Evolutionary conservation across 1,140 invertebrate genomes (phyloP).

Genomic region (Drosophila teissieri): DNA sequence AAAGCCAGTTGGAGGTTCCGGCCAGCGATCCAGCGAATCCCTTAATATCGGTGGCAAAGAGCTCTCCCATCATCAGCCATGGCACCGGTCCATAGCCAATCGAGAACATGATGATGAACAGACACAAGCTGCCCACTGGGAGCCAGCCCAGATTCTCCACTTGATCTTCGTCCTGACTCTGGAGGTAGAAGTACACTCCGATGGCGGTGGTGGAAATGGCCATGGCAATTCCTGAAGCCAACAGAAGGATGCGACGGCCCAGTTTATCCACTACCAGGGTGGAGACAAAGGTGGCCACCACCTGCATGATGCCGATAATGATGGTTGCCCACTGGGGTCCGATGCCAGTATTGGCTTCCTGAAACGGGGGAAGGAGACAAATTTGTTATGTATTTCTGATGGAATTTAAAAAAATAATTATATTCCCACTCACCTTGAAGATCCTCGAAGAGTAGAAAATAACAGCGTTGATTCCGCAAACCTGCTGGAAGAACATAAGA

Average conservation of each 20-base stretch:
- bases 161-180: constrained; percentile 84
- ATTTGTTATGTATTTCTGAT: neutral
- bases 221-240: constrained; percentile 88
- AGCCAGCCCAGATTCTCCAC: constrained; percentile 88
- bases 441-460: constrained; percentile 92
- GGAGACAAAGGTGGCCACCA: constrained; percentile 89
- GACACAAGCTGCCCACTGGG: constrained; percentile 89
- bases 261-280: constrained; percentile 91
- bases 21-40: constrained; percentile 90
- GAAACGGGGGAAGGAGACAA: neutral
- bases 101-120: constrained; percentile 92
- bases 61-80: constrained; percentile 91
- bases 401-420: neutral
- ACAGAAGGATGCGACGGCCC: constrained; percentile 89
- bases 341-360: constrained; percentile 87
- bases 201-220: constrained; percentile 87
- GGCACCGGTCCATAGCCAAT: constrained; percentile 92
- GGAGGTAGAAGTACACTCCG: constrained; percentile 88
- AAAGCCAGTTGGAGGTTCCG: constrained; percentile 91
- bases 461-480: constrained; percentile 94
- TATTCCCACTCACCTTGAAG: constrained; percentile 85
- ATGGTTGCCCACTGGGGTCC: constrained; percentile 87
- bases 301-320: constrained; percentile 91
- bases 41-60: constrained; percentile 91
- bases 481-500: constrained; percentile 94